Base-by-base conservation (phyloP, 2,888 invertebrate species). In the Chymomyza caudatula region DNA sequence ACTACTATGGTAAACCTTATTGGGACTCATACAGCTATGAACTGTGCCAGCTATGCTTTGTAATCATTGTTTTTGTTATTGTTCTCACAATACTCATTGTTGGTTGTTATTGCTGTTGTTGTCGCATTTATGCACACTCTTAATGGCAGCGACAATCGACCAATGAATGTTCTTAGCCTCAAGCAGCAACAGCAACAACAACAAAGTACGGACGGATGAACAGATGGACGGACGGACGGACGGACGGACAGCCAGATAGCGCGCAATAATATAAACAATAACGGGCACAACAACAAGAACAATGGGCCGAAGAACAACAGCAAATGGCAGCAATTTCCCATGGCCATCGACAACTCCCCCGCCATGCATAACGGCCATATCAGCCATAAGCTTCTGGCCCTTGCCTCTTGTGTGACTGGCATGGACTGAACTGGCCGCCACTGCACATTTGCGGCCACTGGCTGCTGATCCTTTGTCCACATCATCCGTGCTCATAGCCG, bases 81-180 rank as follows among this genome's bases (percentile, higher is more conserved):
- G 55, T 61, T 4, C 23, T 23, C 23, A 23, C 5, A n/a, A n/a
- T n/a, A n/a, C n/a, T n/a, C n/a, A n/a, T n/a, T n/a, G n/a, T n/a
- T n/a, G n/a, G n/a, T n/a, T n/a, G n/a, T n/a, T n/a, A n/a, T n/a
- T n/a, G n/a, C 5, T 78, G 67, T 72, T 79, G 65, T 69, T 77
- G 76, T 76, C 76, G 66, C 74, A 74, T 71, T 79, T 79, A 69
- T 81, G 79, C 78, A 68, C 68, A 70, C 70, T 83, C 70, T 83
- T 80, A 83, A 83, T 80, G 81, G 77, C 78, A 78, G 81, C 71
- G 80, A 80, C 81, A 80, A 80, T 80, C 78, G 80, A 73, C 69
- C 73, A 71, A 71, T 73, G 75, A 78, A 72, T 75, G 69, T 71
- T 73, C 78, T 80, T 78, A 77, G 78, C 80, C 81, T 76, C 15